These are phyloP conservation scores for Heterotis niloticus DNA, from an alignment of 2,113 vertebrate genomes.

Conservation along the genomic window DNA sequence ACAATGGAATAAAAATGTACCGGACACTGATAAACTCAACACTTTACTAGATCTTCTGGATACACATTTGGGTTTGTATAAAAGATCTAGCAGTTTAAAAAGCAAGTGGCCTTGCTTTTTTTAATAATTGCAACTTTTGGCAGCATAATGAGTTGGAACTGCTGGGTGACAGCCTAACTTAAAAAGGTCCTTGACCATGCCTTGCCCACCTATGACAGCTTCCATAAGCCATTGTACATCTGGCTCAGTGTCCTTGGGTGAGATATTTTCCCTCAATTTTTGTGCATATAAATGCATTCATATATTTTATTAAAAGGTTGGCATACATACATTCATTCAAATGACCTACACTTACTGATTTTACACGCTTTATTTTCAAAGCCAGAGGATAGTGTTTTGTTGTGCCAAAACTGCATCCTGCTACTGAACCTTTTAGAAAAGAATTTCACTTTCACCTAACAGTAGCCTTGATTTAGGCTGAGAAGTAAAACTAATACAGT, in stretches of 20 bases:
- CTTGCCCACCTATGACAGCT: constrained; percentile 93
- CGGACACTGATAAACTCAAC: too few relatives aligned
- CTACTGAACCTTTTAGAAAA: too few relatives aligned
- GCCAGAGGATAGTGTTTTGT: too few relatives aligned
- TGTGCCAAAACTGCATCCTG: too few relatives aligned
- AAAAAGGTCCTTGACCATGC: constrained; percentile 88
- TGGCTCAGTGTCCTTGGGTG: constrained; percentile 86
- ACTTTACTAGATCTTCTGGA: too few relatives aligned
- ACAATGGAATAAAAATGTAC: too few relatives aligned
- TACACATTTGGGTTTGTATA: constrained; percentile 80
- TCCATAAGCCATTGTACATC: constrained; percentile 96
- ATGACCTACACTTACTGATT: too few relatives aligned
- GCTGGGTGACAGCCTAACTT: constrained; percentile 93
- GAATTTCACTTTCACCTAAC: too few relatives aligned
- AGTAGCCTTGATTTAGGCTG: too few relatives aligned
- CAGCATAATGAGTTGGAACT: constrained; percentile 99
- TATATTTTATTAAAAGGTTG: constrained; percentile 79
- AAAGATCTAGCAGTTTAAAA: constrained; percentile 82
- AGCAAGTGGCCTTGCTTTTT: constrained; percentile 91
- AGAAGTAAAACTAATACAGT: too few relatives aligned
- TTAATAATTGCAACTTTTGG: constrained; percentile 96
- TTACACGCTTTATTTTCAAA: too few relatives aligned
- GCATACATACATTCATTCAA: too few relatives aligned
- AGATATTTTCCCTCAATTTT: constrained; percentile 95
- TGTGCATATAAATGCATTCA: constrained; percentile 65